Base-by-base conservation (phyloP, 2,113 vertebrate genomes). In the Lasiurus borealis region DNA sequence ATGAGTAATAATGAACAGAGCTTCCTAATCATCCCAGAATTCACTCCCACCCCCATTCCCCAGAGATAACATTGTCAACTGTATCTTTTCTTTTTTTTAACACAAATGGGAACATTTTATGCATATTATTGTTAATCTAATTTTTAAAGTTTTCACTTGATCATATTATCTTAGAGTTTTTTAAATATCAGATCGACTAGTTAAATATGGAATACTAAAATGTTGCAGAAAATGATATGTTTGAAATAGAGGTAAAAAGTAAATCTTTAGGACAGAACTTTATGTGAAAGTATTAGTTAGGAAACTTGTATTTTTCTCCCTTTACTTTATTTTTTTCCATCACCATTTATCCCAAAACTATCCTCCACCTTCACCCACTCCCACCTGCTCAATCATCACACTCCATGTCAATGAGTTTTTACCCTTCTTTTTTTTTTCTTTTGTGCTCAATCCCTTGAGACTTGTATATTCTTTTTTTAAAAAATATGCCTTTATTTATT, bases 31-130 rank as follows among this genome's bases (percentile, higher is more conserved):
- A 76, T 76, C 59, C 23, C 44, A 77, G 44, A 40, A 62, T 21
- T 16, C 29, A 27, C 18, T 46, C 54, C 34, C 34, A 52, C 40
- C 40, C 40, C 40, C 40, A 46, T 8, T 82, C 50, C n/a, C n/a
- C 62, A 88, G 69, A 91, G 18, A 76, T 82, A 83, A 62, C 34
- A 71, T 36, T 81, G 75, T 54, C 69, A 69, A 11, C n/a, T 34
- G 13, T 57, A 21, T 52, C 25, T n/a, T 77, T 48, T 86, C 40
- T 40, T 40, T 62, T 83, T 69, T 76, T n/a, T n/a, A 72, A 66
- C 62, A 59, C n/a, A 90, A 71, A 71, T 91, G 44, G 50, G 9
- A 93, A 87, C 34, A 27, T 85, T 64, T 75, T 90, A 12, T 87
- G 34, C 10, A 46, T 52, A 31, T 31, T 50, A 23, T 75, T 36